Percentiles rank a stretch among this genome's conserved stretches.
Conservation (phyloP, 2,797 vertebrate genomes). For the Megaceryle alcyon region DNA sequence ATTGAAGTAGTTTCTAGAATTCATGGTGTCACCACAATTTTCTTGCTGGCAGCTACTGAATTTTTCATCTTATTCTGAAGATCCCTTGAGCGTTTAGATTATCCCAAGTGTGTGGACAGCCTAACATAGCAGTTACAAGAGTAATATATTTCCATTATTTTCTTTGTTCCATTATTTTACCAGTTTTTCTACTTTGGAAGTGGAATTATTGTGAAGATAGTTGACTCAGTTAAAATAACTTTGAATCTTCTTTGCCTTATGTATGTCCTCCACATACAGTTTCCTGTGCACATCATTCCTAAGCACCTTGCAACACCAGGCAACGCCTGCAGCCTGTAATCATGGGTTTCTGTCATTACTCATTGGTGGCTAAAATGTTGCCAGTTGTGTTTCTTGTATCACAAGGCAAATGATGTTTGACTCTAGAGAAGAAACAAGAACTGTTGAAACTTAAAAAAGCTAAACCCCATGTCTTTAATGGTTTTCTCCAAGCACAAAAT, state of each 20-base stretch:
- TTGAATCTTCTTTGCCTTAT: neutral
- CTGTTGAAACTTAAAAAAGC: neutral
- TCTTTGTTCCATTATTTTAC: neutral
- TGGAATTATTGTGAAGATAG: neutral
- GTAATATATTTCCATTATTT: neutral
- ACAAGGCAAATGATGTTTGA: neutral
- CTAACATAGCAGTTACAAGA: neutral
- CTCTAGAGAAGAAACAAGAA: neutral
- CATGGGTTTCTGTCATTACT: fast-evolving
- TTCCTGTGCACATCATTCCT: fast-evolving
- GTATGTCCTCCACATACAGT: neutral
- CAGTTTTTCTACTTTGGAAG: neutral
- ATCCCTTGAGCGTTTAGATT: neutral
- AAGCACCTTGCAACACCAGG: neutral
- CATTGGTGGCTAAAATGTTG: neutral
- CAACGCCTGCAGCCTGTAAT: neutral
- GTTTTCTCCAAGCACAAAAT: neutral
- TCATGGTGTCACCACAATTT: neutral
- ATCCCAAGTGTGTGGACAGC: neutral
- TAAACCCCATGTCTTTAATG: neutral
- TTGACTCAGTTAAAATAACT: neutral
- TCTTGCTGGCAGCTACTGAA: neutral
- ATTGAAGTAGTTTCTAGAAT: neutral
- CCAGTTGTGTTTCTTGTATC: neutral
- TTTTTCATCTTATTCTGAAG: neutral